Conservation (phyloP, 2,113 vertebrate genomes). For the Clupea harengus region DNA sequence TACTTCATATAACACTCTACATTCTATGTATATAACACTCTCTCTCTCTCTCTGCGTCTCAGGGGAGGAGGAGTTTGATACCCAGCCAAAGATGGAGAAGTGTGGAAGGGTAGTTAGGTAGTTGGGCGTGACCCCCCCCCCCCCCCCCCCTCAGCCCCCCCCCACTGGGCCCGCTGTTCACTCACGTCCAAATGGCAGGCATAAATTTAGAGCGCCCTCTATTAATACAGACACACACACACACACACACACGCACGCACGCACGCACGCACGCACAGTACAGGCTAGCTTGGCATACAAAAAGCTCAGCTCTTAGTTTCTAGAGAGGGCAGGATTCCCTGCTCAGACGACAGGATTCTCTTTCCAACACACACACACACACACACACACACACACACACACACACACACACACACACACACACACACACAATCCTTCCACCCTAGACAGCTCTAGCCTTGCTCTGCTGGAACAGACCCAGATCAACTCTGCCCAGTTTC, state of each 20-base stretch:
- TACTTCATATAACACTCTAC: background rate
- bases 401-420: constrained; percentile 9
- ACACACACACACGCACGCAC: background rate
- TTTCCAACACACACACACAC: constrained; percentile 53
- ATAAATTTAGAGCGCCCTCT: background rate
- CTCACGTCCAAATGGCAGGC: constrained; percentile 10
- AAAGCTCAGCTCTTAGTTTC: background rate
- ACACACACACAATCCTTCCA: background rate
- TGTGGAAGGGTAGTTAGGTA: background rate
- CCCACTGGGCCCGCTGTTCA: background rate
- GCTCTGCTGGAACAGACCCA: background rate
- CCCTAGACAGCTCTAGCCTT: background rate
- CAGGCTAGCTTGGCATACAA: background rate
- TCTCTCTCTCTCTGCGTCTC: background rate
- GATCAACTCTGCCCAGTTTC: background rate
- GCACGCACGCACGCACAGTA: background rate
- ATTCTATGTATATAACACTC: too few relatives aligned
- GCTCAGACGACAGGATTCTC: constrained; percentile 4
- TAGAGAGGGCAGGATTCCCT: background rate
- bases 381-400: constrained; percentile 6
- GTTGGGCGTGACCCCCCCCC: background rate
- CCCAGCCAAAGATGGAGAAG: constrained; percentile 29
- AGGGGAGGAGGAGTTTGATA: background rate
- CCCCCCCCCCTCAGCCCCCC: background rate
- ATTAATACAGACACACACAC: background rate